These are phyloP conservation scores for Lucilia sericata DNA, from an alignment of 1,140 invertebrate species.

Conservation along the genomic window DNA sequence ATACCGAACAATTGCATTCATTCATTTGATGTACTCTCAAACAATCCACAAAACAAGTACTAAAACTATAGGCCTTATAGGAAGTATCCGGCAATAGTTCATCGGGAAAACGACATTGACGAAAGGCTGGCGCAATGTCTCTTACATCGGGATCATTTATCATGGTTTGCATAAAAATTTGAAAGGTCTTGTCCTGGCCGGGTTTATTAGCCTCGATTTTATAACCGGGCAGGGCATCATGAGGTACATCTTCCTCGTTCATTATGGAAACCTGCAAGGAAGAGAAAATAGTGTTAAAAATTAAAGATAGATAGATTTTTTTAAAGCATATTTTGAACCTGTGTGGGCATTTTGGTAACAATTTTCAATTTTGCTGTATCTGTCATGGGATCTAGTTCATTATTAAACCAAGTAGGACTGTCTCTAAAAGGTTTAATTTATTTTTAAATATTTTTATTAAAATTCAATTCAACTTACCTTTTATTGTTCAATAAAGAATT, in stretches of 20 bases:
- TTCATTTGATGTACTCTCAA: slow-evolving; percentile 65
- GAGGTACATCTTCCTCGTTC: slow-evolving; percentile 59
- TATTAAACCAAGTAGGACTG: slow-evolving; percentile 14
- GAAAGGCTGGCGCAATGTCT: slow-evolving; percentile 56
- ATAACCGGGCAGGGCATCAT: slow-evolving; percentile 50
- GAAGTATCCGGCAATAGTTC: slow-evolving; percentile 67
- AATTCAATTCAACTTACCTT: slow-evolving; percentile 35
- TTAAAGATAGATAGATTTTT: background rate
- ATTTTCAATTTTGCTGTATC: slow-evolving; percentile 30
- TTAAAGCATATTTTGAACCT: background rate
- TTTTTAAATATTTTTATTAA: background rate
- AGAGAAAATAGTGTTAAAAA: background rate
- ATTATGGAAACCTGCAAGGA: slow-evolving; percentile 48
- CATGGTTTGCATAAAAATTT: slow-evolving; percentile 55
- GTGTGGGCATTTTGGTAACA: slow-evolving; percentile 17
- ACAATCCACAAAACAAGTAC: slow-evolving; percentile 71
- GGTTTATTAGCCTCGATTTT: slow-evolving; percentile 48
- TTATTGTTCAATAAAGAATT: slow-evolving; percentile 69
- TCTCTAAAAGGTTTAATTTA: background rate
- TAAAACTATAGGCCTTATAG: slow-evolving; percentile 70
- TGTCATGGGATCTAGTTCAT: slow-evolving; percentile 28
- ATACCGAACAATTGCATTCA: slow-evolving; percentile 70
- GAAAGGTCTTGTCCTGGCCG: slow-evolving; percentile 54
- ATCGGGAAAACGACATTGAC: slow-evolving; percentile 70
- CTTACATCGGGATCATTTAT: slow-evolving; percentile 59